Evolutionary conservation across 2,888 invertebrate species (phyloP), one percentile per base, ranked within the genome.

Genomic region (Dexiosoma caninum): DNA sequence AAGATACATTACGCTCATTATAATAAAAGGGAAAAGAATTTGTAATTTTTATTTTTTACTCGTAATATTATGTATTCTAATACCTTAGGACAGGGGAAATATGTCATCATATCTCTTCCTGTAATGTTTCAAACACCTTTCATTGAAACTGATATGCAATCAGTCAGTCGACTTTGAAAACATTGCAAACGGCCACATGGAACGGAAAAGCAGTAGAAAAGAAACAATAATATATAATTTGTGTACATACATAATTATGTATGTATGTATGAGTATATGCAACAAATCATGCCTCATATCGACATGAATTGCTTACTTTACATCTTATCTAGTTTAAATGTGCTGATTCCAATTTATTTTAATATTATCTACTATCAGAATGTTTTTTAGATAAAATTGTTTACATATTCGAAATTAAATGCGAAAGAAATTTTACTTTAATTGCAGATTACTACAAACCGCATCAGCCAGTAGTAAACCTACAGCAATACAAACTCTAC

Each of bases 401-500:
- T 42, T 55, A 19, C 32, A 12, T 35, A 53, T 35, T 32, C 30
- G 14, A 19, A 60, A 23, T 9, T 27, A 27, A 27, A 4, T 23
- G 19, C 35, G 10, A 51, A 64, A 16, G 9, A 10, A 55, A 62
- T 10, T 62, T 27, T 62, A 10, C 27, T 71, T 53, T 75, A 9
- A 46, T 77, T 78, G 2, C 67, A 82, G 82, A 80, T 77, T 82
- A 30, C 55, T 82, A 77, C 59, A 80, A 19, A 57, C 69, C 14
- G 66, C 81, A 4, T 35, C 66, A 69, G 10, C 32, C 59, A 40
- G 57, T 27, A 77, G 51, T 46, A 77, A 53, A 40, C 2, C 40
- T 21, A 40, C 19, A 27, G 12, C 55, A 42, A 14, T 16, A 53
- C 2, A 72, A 74, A 30, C 40, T 30, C 10, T 49, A 27, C 9